Conservation (phyloP, 1,140 invertebrate genomes). For the Zaprionus inermis region DNA sequence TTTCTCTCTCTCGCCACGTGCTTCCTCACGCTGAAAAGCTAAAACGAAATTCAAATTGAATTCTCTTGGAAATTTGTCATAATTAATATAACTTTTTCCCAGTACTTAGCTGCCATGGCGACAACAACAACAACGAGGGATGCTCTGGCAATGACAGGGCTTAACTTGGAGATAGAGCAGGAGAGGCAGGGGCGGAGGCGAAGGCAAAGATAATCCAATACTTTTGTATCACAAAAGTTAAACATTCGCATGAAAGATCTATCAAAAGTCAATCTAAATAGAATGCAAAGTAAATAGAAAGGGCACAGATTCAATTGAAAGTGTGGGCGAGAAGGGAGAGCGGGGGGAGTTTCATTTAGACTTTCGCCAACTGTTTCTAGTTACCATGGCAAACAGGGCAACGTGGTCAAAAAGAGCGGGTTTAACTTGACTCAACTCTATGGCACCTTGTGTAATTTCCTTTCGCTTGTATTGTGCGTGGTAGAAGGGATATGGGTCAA, state of each 20-base stretch:
- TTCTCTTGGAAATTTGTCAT: slow-evolving; percentile 50
- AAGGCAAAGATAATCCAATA: not conserved
- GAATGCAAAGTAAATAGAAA: not conserved
- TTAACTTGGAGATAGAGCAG: too few species aligned
- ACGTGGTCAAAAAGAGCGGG: too few species aligned
- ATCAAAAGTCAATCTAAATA: not conserved
- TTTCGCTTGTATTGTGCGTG: too few species aligned
- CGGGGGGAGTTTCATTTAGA: too few species aligned
- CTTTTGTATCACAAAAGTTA: not conserved
- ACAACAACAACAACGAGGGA: slow-evolving; percentile 6
- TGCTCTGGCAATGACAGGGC: not conserved
- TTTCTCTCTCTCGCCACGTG: not conserved
- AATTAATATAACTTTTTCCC: slow-evolving; percentile 24
- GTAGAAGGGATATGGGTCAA: too few species aligned
- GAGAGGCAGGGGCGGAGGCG: too few species aligned
- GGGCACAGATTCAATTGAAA: not conserved
- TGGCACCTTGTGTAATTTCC: too few species aligned
- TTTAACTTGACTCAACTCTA: too few species aligned
- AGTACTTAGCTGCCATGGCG: not conserved
- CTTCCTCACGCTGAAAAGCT: not conserved
- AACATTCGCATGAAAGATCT: slow-evolving; percentile 5
- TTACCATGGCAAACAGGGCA: too few species aligned
- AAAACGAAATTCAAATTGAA: slow-evolving; percentile 11
- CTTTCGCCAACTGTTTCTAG: too few species aligned
- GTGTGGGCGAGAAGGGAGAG: not conserved